Base-by-base conservation (phyloP, 2,888 invertebrate species). In the Aphodius granarius region DNA sequence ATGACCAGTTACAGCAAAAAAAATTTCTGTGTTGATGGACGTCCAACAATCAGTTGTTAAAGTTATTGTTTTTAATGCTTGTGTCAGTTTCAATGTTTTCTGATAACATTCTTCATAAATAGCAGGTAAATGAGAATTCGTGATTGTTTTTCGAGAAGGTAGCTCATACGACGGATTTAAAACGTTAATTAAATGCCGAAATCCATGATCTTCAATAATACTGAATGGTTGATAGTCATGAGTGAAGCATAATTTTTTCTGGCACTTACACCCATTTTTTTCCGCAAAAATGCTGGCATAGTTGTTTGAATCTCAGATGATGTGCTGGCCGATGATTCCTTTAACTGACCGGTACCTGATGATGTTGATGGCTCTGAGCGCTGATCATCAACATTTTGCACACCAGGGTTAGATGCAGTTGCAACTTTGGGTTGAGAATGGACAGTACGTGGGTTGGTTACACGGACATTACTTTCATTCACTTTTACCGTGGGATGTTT, bases 1-100 rank as follows among this genome's bases (percentile, higher is more conserved):
- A 78, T 83, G 82, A 6, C 63, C 77, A 18, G 81, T 83, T 6
- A 82, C 80, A 19, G 78, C 82, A 66, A 83, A 75, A 78, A 78
- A 83, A 77, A 77, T 81, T 72, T 84, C 83, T 18, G 77, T 80
- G 68, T 79, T 83, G 13, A 75, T 18, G 6, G 84, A 84, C 16
- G 83, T 83, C 83, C 84, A 83, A 71, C 81, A 80, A 77, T 84
- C 84, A 5, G 82, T 83, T 62, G 84, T 84, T 66, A 84, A 19
- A 73, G 81, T 78, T 16, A 81, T 78, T 65, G 76, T 74, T 65
- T 74, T 70, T 66, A 79, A 43, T 43, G 43, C 43, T 43, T 43
- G 1, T 43, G 43, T 19, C 19, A 64, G 17, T 20, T 72, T 64
- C 22, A 20, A 18, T 17, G 19, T 72, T 63, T 72, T 62, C 15